Evolutionary conservation across 2,888 invertebrate species (phyloP).

Genomic region (Iphiclides podalirius): DNA sequence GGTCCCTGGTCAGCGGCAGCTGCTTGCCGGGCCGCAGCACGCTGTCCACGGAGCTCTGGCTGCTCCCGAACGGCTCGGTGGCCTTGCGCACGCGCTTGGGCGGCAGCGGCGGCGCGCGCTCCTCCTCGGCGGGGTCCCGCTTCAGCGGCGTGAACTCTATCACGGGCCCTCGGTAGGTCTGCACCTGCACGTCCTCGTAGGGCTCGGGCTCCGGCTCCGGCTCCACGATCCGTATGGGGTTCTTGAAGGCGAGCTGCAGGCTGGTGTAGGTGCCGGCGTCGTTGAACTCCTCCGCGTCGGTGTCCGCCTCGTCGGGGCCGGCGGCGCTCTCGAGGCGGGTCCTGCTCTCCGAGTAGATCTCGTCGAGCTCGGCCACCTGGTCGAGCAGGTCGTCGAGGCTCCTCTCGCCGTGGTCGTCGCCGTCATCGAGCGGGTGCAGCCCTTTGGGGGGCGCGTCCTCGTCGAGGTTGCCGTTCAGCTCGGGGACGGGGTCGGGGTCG

Average conservation of each 20-base stretch:
- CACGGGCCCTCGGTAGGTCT: constrained; percentile 72
- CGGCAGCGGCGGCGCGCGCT: constrained; percentile 87
- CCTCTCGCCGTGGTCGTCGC: constrained; percentile 75
- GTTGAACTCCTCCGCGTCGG: constrained; percentile 83
- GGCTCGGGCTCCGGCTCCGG: constrained; percentile 66
- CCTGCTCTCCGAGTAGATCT: constrained; percentile 88
- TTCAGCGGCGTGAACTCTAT: constrained; percentile 76
- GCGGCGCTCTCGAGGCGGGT: constrained; percentile 77
- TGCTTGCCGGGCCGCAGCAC: constrained; percentile 60
- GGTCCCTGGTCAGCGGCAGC: constrained; percentile 50
- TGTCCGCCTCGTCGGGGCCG: constrained; percentile 48
- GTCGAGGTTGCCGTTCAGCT: constrained; percentile 32
- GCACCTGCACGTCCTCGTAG: constrained; percentile 81
- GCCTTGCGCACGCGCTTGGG: constrained; percentile 87
- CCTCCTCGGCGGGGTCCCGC: constrained; percentile 71
- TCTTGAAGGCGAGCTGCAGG: constrained; percentile 91
- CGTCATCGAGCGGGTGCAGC: constrained; percentile 28
- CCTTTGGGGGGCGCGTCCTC: constrained; percentile 30
- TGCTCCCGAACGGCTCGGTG: constrained; percentile 59
- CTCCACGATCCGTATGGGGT: constrained; percentile 83
- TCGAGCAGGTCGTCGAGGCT: constrained; percentile 86
- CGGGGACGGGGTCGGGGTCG: constrained; percentile 19
- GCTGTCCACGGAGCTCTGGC: constrained; percentile 66
- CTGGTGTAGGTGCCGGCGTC: constrained; percentile 92
- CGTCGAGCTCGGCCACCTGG: constrained; percentile 89